A percentile compares a stretch with the other conserved stretches of the same genome.
Evolutionary conservation across 1,140 invertebrate species (phyloP).

Genomic region (Caenorhabditis tropicalis): DNA sequence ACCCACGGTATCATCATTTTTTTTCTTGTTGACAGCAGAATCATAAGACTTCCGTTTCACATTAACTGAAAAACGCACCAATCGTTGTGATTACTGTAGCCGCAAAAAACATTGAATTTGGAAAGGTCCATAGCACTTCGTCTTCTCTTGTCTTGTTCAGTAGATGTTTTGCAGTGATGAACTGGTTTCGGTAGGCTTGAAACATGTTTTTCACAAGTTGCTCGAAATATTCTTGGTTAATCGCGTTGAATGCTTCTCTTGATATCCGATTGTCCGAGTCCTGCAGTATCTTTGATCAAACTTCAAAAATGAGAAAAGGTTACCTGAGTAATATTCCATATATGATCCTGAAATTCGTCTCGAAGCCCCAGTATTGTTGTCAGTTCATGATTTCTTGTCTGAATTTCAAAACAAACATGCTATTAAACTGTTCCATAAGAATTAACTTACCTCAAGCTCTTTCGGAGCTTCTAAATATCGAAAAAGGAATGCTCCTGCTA

Average conservation of each 20-base stretch:
- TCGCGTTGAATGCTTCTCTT: conserved; percentile 67
- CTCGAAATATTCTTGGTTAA: conserved; percentile 71
- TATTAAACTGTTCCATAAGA: no score
- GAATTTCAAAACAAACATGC: conserved; percentile 49
- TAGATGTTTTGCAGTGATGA: conserved; percentile 70
- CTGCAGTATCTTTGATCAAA: background rate
- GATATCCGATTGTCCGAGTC: conserved; percentile 66
- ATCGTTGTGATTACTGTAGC: conserved; percentile 72
- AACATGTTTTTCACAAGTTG: conserved; percentile 52
- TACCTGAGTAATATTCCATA: conserved; percentile 71
- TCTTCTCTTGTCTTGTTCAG: conserved; percentile 66
- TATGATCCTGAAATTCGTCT: conserved; percentile 69
- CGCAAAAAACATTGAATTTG: conserved; percentile 71
- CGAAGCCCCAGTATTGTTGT: conserved; percentile 65
- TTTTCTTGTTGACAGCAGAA: background rate
- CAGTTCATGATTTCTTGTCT: conserved; percentile 67
- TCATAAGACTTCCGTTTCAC: background rate
- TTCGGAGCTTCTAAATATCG: conserved; percentile 63
- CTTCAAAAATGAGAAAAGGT: background rate
- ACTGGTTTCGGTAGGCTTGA: conserved; percentile 68
- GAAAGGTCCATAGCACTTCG: conserved; percentile 69
- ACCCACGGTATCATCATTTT: background rate
- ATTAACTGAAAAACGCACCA: conserved; percentile 50
- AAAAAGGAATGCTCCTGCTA: conserved; percentile 69
- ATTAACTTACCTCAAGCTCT: conserved; percentile 58